Evolutionary conservation across 2,888 invertebrate genomes (phyloP), one percentile per base, ranked within the genome.

Genomic region (Lordiphosa andalusiaca): DNA sequence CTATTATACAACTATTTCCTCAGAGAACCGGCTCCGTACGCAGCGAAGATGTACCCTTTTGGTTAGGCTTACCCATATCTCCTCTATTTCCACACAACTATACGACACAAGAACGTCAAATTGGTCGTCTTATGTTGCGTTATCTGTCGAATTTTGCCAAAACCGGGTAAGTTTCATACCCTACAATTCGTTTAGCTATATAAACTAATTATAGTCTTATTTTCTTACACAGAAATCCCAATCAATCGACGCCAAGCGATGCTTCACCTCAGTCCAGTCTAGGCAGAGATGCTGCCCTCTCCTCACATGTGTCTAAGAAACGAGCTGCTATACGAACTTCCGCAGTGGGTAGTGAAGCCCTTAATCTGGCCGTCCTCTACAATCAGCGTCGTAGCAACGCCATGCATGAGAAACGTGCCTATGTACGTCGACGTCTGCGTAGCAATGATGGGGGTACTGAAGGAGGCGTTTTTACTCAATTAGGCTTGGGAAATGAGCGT

Each of bases 121-220:
- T 96, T 41, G 94, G 96, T 51, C 93, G 93, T 85, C 91, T 94
- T 37, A 93, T 96, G 88, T 93, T 96, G 78, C 94, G 94, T 86
- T 96, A 95, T 90, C 92, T 97, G 86, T 92, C 96, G 67, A 97
- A 97, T 91, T 97, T 97, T 86, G 95, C 94, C 65, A 93, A 93
- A 89, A 93, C 94, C 66, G 97, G 97, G 97, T 97, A 91, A 93
- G 7, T 90, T 6, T 13, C 6, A 36, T n/a, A 10, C n/a, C 30
- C 37, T 6, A n/a, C 7, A 37, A 46, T n/a, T 13, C 7, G 33
- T 7, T 1, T 12, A 30, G 4, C 16, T 19, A 4, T 10, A 39
- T 33, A 12, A 12, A 19, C 2, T 44, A 30, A 35, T 2, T 12
- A 30, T 16, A 16, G 2, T 13, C 33, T 12, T 30, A 41, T 47